Evolutionary conservation across 2,888 invertebrate genomes (phyloP), one percentile per base, ranked within the genome.

Genomic region (Coelopa pilipes): DNA sequence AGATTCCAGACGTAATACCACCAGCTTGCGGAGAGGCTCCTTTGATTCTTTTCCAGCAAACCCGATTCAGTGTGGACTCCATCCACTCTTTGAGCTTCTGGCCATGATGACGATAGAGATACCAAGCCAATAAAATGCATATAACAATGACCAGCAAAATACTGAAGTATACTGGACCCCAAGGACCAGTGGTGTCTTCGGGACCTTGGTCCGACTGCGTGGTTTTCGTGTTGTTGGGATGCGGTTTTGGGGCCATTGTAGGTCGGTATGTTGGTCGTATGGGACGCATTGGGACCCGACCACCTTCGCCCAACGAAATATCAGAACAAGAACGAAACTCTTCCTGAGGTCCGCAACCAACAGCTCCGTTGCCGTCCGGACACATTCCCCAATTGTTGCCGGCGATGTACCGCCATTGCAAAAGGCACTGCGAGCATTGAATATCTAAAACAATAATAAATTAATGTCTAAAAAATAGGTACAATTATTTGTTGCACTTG

Each of bases 361-460:
- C 93, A 0, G 92, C 93, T 49, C 93, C 94, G 65, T 91, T 91
- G 0, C 93, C 93, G 82, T 93, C 92, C 0, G 89, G 89, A 81
- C 94, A 94, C 15, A 89, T 89, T 0, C 94, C 94, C 95, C 95
- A 95, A 83, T 94, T 94, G 82, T 95, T 95, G 2, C 93, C 95
- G 62, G 96, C 95, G 72, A 94, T 90, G 86, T 96, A 96, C 79
- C 93, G 90, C 96, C 96, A 96, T 83, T 96, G 96, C 74, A 96
- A 88, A 4, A 96, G 91, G 83, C 96, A 96, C 84, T 95, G 95
- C 13, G 90, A 87, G 85, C 96, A 96, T 63, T 92, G 91, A 17
- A 95, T 82, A 55, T 90, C 92, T 81, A 62, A 4, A 76, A 76
- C 34, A 59, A 59, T 53, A 12, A 5, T 3, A 55, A 57, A 34